Percentiles rank a stretch among this genome's conserved stretches.
Evolutionary conservation across 2,888 invertebrate genomes (phyloP).

Genomic region (Entomobrya proxima): DNA sequence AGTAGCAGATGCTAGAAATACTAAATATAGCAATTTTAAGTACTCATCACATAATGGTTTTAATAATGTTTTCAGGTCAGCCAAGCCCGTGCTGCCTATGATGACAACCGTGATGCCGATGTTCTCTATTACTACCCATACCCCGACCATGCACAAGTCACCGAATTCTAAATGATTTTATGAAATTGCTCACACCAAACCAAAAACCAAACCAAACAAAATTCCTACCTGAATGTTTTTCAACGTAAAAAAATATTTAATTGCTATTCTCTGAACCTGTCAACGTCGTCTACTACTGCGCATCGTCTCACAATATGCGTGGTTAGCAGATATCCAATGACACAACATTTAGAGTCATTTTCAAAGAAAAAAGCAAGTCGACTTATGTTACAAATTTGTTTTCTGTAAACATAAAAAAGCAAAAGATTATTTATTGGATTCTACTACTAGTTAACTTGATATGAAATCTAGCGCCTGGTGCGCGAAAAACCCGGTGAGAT

Average conservation of each 20-base stretch:
- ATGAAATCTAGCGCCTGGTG: conserved; percentile 15
- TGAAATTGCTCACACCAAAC: conserved; percentile 31
- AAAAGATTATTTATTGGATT: conserved; percentile 10
- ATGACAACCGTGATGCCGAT: conserved; percentile 68
- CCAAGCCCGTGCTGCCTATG: conserved; percentile 68
- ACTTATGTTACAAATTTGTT: conserved; percentile 20
- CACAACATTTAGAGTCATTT: conserved; percentile 10
- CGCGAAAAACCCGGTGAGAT: conserved; percentile 6
- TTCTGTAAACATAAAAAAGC: not conserved
- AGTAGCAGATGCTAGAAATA: not conserved
- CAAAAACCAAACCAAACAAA: not conserved
- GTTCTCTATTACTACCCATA: conserved; percentile 75
- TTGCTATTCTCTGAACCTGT: not conserved
- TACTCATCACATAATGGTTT: conserved; percentile 9
- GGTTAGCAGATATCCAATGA: conserved; percentile 19
- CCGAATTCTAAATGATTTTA: conserved; percentile 44
- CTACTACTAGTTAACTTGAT: not conserved
- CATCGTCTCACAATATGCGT: conserved; percentile 19
- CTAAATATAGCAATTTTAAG: no score
- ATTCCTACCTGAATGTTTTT: conserved; percentile 9
- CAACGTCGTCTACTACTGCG: not conserved
- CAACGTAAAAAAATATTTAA: not conserved
- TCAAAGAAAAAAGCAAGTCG: conserved; percentile 23
- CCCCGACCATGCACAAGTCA: conserved; percentile 72
- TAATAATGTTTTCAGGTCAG: conserved; percentile 61